These are phyloP conservation scores for Brachystomella parvula DNA, from an alignment of 1,140 invertebrate genomes.

Conservation along the genomic window DNA sequence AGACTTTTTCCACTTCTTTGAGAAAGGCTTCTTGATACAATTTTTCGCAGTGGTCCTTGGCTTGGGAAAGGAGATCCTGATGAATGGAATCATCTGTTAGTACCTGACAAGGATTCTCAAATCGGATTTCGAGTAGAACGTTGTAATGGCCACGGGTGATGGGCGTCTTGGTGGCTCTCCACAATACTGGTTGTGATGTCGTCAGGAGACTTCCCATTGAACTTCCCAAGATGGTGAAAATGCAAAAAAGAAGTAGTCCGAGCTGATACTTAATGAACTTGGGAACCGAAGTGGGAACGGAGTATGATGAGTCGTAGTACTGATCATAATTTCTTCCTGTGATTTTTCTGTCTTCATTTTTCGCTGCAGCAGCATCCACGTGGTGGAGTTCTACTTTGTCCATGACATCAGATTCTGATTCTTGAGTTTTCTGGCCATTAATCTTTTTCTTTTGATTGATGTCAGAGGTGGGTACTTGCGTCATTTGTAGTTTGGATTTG, in stretches of 20 bases:
- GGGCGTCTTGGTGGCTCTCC: not conserved
- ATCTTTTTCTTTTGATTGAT: not conserved
- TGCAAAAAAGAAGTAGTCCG: not conserved
- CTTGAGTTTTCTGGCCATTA: not conserved
- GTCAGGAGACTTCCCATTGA: not conserved
- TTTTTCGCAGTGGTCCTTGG: too few relatives aligned
- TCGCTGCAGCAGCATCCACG: not conserved
- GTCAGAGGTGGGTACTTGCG: not conserved
- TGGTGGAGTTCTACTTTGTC: too few relatives aligned
- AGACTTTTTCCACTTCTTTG: too few relatives aligned
- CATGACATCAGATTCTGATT: too few relatives aligned
- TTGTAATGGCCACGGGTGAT: not conserved
- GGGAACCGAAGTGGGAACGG: not conserved
- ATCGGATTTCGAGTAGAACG: not conserved
- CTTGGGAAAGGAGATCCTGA: constrained; percentile 6
- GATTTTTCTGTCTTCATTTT: not conserved
- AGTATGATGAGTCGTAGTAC: not conserved
- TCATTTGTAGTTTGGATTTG: too few relatives aligned
- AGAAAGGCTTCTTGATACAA: too few relatives aligned
- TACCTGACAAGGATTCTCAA: not conserved
- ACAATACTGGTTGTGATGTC: constrained; percentile 7
- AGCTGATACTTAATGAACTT: too few relatives aligned
- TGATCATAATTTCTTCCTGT: not conserved
- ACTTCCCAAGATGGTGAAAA: not conserved
- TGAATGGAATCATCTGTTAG: not conserved